These are phyloP conservation scores for Aleiodes testaceus DNA, from an alignment of 2,888 invertebrate species.

Conservation along the genomic window DNA sequence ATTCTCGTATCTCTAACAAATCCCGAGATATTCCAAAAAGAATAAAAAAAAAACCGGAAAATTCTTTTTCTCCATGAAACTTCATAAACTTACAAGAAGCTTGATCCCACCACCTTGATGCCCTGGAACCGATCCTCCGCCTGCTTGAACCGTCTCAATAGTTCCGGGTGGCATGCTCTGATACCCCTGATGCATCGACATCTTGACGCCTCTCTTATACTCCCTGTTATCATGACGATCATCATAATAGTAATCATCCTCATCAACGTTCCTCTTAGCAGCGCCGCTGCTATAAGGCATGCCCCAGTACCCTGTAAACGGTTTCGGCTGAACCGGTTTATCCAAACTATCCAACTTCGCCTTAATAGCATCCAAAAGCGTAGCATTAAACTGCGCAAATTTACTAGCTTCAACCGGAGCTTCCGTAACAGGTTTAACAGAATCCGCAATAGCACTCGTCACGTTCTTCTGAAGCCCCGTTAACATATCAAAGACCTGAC, in stretches of 20 bases:
- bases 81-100: conserved; percentile 62
- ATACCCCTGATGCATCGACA: conserved; percentile 70
- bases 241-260: conserved; percentile 43
- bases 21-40: no score
- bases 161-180: conserved; percentile 68
- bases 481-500: conserved; percentile 69
- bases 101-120: conserved; percentile 69
- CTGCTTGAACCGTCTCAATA: conserved; percentile 67
- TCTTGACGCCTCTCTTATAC: conserved; percentile 61
- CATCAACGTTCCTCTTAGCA: conserved; percentile 55
- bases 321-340: conserved; percentile 23
- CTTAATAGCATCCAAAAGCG: conserved; percentile 63
- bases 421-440: conserved; percentile 45
- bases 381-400: conserved; percentile 51
- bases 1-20: no score
- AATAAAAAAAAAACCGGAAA: no score
- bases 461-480: conserved; percentile 66
- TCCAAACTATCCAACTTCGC: conserved; percentile 56
- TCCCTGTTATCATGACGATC: not conserved
- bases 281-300: conserved; percentile 43
- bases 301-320: conserved; percentile 57
- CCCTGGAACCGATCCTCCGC: conserved; percentile 64
- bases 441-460: conserved; percentile 56
- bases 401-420: conserved; percentile 20
- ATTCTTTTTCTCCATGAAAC: not conserved